phyloP scores from a whole-genome alignment of 2,113 vertebrate species.

The Sterna hirundo region DNA sequence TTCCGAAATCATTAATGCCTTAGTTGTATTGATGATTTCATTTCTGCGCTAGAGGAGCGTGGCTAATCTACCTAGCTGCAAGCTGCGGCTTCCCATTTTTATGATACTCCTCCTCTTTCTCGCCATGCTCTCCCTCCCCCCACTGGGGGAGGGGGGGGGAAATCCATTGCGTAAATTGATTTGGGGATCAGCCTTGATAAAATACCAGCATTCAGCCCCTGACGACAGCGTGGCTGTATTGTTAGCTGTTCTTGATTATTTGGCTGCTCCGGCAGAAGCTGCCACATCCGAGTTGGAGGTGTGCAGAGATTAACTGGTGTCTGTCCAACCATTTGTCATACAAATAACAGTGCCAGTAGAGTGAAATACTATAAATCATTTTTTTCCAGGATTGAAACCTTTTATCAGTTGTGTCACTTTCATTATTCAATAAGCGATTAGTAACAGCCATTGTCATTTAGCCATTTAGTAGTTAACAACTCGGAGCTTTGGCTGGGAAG shows the following conservation, averaged over 20 bases:
- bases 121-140: neutral
- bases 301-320: slow-evolving; percentile 68
- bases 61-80: neutral
- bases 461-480: slow-evolving; percentile 68
- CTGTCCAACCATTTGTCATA: slow-evolving; percentile 81
- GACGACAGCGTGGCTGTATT: neutral
- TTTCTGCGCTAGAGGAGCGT: neutral
- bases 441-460: slow-evolving; percentile 82
- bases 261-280: slow-evolving; percentile 26
- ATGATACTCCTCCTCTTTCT: neutral
- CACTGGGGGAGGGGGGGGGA: no score
- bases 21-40: neutral
- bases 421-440: slow-evolving; percentile 93
- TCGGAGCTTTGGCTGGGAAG: neutral
- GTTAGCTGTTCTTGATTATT: slow-evolving; percentile 43
- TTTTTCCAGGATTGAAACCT: slow-evolving; percentile 87
- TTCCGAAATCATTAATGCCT: neutral
- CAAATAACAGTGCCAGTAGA: slow-evolving; percentile 81
- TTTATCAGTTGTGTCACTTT: slow-evolving; percentile 94
- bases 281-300: slow-evolving; percentile 16
- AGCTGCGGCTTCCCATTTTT: neutral
- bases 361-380: slow-evolving; percentile 91
- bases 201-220: slow-evolving; percentile 38
- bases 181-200: slow-evolving; percentile 59
- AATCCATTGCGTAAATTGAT: slow-evolving; percentile 34